A percentile compares a stretch with the other conserved stretches of the same genome.
These are phyloP conservation scores for Diadema setosum DNA, from an alignment of 35 echinoderm and acorn worm genomes.

Conservation along the genomic window DNA sequence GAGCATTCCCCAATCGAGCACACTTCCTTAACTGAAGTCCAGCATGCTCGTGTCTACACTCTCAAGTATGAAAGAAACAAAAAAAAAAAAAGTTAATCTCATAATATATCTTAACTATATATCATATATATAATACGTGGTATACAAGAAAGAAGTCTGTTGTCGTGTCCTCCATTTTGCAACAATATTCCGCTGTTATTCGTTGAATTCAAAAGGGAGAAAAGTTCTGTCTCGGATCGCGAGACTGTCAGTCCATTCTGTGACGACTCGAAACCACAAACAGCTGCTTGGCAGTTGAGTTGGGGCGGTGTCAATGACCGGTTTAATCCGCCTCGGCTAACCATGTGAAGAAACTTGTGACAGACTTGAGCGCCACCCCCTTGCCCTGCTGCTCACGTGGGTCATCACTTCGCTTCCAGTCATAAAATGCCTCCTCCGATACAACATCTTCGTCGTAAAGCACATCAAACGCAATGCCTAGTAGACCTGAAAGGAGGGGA, in stretches of 20 bases:
- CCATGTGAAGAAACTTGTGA: conserved; percentile 95
- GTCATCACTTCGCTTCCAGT: conserved; percentile 67
- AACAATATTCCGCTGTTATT: neutral
- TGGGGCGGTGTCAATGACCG: neutral
- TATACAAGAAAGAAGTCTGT: neutral
- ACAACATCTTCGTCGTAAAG: conserved; percentile 94
- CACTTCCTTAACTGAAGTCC: neutral
- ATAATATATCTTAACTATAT: neutral
- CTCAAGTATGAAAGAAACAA: neutral
- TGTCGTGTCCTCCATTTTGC: neutral
- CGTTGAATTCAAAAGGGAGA: neutral
- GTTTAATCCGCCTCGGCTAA: conserved; percentile 64
- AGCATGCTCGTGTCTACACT: neutral
- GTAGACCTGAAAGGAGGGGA: conserved; percentile 42
- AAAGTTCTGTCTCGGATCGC: no score
- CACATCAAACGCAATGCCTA: conserved; percentile 82
- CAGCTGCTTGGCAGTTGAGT: neutral
- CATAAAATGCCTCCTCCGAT: conserved; percentile 76
- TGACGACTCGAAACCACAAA: neutral
- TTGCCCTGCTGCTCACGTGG: conserved; percentile 68
- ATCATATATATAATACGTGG: neutral
- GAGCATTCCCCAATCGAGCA: neutral
- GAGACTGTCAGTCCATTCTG: neutral
- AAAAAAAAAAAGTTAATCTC: neutral
- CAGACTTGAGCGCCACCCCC: conserved; percentile 85